These are phyloP conservation scores for Mus musculus DNA, from an alignment of 2,113 vertebrate genomes.

Conservation along the genomic window DNA sequence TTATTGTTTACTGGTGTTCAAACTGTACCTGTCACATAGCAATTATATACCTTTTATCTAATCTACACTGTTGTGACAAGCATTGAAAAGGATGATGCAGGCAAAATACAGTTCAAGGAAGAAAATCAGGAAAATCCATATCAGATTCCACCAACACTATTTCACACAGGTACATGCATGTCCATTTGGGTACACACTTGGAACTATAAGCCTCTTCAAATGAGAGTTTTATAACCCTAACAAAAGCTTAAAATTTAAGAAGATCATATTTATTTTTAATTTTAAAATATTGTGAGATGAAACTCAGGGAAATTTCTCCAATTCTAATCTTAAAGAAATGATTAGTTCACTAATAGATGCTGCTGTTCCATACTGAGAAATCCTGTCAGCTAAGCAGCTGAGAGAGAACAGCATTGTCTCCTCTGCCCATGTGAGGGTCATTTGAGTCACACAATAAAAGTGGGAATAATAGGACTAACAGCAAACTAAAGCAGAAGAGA, in stretches of 20 bases:
- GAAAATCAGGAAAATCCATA: not conserved
- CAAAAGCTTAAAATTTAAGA: not conserved
- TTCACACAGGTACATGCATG: not conserved
- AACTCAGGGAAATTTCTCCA: not conserved
- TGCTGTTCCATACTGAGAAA: not conserved
- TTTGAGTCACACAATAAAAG: not conserved
- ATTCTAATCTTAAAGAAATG: not conserved
- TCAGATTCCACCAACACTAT: not conserved
- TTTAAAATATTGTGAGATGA: not conserved
- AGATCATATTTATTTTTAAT: not conserved
- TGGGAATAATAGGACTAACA: not conserved
- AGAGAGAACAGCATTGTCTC: not conserved
- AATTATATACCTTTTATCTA: not conserved
- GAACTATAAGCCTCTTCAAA: not conserved
- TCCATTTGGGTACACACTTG: not conserved
- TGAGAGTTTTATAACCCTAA: not conserved
- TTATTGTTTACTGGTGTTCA: not conserved
- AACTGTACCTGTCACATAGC: constrained; percentile 10
- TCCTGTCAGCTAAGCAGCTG: not conserved
- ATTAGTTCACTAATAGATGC: not conserved
- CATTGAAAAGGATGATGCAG: not conserved
- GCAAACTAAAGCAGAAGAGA: not conserved
- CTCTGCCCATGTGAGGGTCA: not conserved
- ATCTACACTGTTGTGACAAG: not conserved
- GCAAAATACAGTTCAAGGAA: not conserved